phyloP scores from a whole-genome alignment of 2,797 vertebrate species.

The Ataeniobius toweri region DNA sequence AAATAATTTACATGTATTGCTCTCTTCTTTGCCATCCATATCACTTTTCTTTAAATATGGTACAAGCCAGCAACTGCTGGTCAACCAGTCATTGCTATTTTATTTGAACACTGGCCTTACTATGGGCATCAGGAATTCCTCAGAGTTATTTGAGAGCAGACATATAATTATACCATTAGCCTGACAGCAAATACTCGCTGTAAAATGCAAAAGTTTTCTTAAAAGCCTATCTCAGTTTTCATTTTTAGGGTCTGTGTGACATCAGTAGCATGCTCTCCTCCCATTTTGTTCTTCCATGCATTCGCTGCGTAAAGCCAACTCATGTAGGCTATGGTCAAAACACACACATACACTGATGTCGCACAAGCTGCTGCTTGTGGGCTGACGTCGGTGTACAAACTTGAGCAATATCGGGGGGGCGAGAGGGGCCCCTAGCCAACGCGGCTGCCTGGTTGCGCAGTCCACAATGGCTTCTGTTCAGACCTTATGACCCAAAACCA shows the following conservation, averaged over 20 bases:
- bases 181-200: conserved; percentile 56
- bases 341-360: conserved; percentile 63
- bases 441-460: conserved; percentile 50
- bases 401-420: conserved; percentile 56
- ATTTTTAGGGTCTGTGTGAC: conserved; percentile 29
- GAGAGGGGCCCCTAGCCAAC: conserved; percentile 42
- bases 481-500: conserved; percentile 63
- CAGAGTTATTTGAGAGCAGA: conserved; percentile 73
- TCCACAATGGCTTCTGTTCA: conserved; percentile 68
- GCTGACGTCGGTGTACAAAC: conserved; percentile 64
- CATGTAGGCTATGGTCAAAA: conserved; percentile 50
- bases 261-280: conserved; percentile 20
- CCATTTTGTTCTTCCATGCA: conserved; percentile 16
- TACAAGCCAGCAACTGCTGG: conserved; percentile 53
- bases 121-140: conserved; percentile 70
- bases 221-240: conserved; percentile 56
- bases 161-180: conserved; percentile 72
- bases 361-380: conserved; percentile 62
- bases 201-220: conserved; percentile 60
- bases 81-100: conserved; percentile 70
- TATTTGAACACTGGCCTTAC: conserved; percentile 65
- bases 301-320: conserved; percentile 40
- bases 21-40: conserved; percentile 48
- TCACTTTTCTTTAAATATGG: conserved; percentile 54
- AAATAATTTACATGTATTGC: conserved; percentile 53